Base-by-base conservation (phyloP, 2,888 invertebrate genomes). In the Malacosoma neustria region DNA sequence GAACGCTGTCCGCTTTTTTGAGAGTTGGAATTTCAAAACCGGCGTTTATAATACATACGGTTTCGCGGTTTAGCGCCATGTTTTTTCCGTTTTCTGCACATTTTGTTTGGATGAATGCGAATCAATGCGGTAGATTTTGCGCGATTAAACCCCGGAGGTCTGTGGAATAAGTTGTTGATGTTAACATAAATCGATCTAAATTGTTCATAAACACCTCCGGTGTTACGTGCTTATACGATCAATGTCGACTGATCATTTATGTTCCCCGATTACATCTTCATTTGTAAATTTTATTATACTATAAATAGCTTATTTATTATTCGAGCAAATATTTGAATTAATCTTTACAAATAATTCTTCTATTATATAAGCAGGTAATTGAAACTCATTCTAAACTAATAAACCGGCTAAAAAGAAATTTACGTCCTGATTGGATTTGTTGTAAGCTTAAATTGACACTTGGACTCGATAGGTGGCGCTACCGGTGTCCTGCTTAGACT, bases 61-160 rank as follows among this genome's bases (percentile, higher is more conserved):
- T 69, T 77, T 84, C 82, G 80, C 82, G 75, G 81, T 72, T 84
- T 81, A 84, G 85, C 85, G 84, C 84, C 84, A 82, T 84, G 81
- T 84, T 84, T 85, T 82, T 81, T 82, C 80, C 72, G 73, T 81
- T 85, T 82, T 82, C 79, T 77, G 74, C 70, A 72, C 80, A 80
- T 82, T 81, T 79, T 70, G 67, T 67, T 66, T 72, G 70, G 71
- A 54, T 53, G 64, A 66, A 71, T 69, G 73, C 67, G 72, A 62
- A 58, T 62, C 64, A 62, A 64, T 66, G 71, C 65, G 66, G 72
- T 70, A 72, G 81, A 82, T 81, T 81, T 76, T 72, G 75, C 55
- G 54, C 75, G 80, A 80, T 77, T 77, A 74, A 70, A 64, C 70
- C 66, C 65, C 60, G 80, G 70, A 68, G 79, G 73, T 75, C 73